These are phyloP conservation scores for Parotia lawesii DNA, from an alignment of 2,113 vertebrate genomes.

Conservation along the genomic window DNA sequence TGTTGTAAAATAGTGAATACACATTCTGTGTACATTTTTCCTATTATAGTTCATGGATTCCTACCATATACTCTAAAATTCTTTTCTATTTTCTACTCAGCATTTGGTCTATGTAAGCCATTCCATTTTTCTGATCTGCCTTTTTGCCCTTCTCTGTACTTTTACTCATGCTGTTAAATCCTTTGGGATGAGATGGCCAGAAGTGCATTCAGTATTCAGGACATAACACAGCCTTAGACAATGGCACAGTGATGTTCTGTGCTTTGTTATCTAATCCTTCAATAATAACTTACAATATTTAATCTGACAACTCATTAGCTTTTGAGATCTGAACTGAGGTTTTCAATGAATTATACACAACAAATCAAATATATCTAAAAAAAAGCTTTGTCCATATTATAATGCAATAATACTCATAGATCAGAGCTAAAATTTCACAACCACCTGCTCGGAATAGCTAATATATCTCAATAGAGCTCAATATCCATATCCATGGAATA, in stretches of 20 bases:
- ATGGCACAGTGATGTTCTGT: neutral
- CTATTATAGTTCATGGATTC: neutral
- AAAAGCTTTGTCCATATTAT: neutral
- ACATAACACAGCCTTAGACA: neutral
- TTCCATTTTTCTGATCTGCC: neutral
- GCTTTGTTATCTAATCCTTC: constrained; percentile 1
- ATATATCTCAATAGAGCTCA: neutral
- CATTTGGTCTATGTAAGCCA: neutral
- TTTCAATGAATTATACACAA: neutral
- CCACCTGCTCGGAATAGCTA: neutral
- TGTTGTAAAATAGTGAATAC: neutral
- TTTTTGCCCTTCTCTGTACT: neutral
- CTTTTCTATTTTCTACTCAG: neutral
- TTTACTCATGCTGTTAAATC: neutral
- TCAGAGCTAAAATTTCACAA: neutral
- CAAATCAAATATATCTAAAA: neutral
- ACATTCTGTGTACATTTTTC: neutral
- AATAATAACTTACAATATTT: constrained; percentile 7
- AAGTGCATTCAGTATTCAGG: neutral
- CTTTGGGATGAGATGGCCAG: neutral
- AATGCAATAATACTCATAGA: neutral
- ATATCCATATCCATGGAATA: neutral
- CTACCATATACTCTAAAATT: neutral
- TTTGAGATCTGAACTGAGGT: neutral
- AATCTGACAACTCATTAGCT: neutral